Evolutionary conservation across 2,797 vertebrate genomes (phyloP), one percentile per base, ranked within the genome.

Genomic region (Oreonectes daqikongensis): DNA sequence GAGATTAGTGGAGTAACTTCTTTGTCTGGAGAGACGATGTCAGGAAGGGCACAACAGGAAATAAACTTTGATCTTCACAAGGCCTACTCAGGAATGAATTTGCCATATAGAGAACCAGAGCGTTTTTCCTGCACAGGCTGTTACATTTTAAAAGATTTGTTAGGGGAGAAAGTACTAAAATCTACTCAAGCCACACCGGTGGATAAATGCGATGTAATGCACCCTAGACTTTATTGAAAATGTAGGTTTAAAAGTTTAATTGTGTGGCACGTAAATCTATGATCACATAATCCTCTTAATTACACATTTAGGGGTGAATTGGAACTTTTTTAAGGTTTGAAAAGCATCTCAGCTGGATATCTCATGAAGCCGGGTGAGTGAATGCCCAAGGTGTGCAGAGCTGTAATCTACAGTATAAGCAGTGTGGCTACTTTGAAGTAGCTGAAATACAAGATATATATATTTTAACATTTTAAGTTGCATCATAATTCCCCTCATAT

Each of bases 1-100:
- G 18, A 44, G 42, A 53, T 66, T 61, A 53, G 18, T 69, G 72
- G 28, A 69, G 73, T 68, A 76, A 35, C 40, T 59, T 68, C 64
- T 35, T 67, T 28, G 53, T 67, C 38, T 53, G 35, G 63, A 24
- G 66, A 26, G 42, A 55, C 52, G 38, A 67, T 46, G 72, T 65
- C 60, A 74, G 46, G 1, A n/a, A 38, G n/a, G 42, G 48, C 26
- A 48, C 38, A 59, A 46, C 24, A 35, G 53, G 26, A 76, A 68
- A 68, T 35, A 60, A 68, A 60, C 22, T 59, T 18, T 9, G 53
- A 44, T 66, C 48, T 66, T 1, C 9, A 15, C 48, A 15, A 30
- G 44, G 26, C n/a, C 42, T 18, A 32, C 24, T 71, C 35, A 48
- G 60, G 15, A 18, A 50, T 20, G 2, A 11, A 55, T 55, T 24